Evolutionary conservation across 2,113 vertebrate species (phyloP), one percentile per base, ranked within the genome.

Genomic region (Xiphophorus hellerii): DNA sequence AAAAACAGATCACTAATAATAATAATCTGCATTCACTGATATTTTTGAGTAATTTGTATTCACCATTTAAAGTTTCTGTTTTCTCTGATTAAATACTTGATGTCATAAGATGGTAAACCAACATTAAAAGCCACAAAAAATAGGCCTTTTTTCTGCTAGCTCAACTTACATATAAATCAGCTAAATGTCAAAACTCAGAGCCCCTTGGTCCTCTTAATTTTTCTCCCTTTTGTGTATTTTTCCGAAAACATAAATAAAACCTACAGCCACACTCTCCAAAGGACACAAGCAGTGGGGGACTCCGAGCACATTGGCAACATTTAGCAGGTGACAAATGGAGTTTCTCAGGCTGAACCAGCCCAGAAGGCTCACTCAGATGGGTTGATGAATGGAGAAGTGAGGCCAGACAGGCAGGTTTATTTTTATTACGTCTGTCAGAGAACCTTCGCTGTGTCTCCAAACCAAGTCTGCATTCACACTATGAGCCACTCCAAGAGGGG

Each of bases 361-460:
- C 86, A 87, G 87, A 90, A 88, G 88, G 78, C 86, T 92, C 94
- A 95, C 94, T 96, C 95, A 95, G 95, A 96, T 93, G 87, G 93
- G 93, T 94, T 96, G 96, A 97, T 96, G 95, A 96, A 97, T 97
- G 95, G 94, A 94, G 95, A 94, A 93, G 93, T 92, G 90, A 95
- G 92, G 93, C 95, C 94, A 88, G 90, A 95, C 95, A 96, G 96
- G 96, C 90, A 90, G 88, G 95, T 96, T 96, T 96, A 95, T 96
- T 97, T 97, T 96, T 97, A 97, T 97, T 96, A 96, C 92, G 33
- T 95, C 93, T 94, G 93, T 96, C 96, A 96, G 94, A 88, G 93
- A 77, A 92, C 94, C 93, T 94, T 92, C 83, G 81, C 51, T 68
- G 60, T 67, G 65, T 73, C 61, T 83, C 87, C 79, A 82, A 81